These are phyloP conservation scores for Acrocephalus kingi DNA, from an alignment of 2,113 vertebrate species.

Conservation along the genomic window DNA sequence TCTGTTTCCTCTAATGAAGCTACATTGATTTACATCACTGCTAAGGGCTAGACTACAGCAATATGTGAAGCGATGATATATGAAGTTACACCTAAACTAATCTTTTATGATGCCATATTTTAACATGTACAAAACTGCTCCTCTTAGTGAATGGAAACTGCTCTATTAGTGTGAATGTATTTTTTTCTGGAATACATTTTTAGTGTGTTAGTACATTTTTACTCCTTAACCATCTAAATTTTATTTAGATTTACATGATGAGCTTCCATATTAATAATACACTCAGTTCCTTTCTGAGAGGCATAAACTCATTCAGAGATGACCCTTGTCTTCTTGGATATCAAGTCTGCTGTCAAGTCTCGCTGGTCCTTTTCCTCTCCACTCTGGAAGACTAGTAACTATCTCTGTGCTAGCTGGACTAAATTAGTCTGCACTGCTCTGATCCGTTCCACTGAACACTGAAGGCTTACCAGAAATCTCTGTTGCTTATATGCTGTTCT, in stretches of 20 bases:
- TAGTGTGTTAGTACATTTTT: background rate
- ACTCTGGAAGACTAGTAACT: background rate
- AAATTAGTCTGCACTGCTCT: background rate
- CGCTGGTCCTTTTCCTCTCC: background rate
- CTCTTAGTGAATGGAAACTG: background rate
- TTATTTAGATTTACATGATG: background rate
- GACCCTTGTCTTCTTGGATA: background rate
- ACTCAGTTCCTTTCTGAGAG: background rate
- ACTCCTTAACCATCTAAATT: background rate
- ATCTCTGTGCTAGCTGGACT: background rate
- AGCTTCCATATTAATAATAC: background rate
- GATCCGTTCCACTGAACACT: background rate
- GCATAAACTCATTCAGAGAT: background rate
- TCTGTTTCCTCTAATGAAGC: background rate
- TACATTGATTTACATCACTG: background rate
- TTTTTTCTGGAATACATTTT: background rate
- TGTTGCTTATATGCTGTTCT: constrained; percentile 2
- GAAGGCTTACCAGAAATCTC: constrained; percentile 19
- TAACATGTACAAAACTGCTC: background rate
- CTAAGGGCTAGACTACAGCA: background rate
- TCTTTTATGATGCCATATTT: background rate
- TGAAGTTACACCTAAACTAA: background rate
- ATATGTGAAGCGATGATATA: background rate
- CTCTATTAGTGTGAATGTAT: background rate
- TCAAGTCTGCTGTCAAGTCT: background rate